phyloP scores from a whole-genome alignment of 2,797 vertebrate genomes.

The Esox lucius region DNA sequence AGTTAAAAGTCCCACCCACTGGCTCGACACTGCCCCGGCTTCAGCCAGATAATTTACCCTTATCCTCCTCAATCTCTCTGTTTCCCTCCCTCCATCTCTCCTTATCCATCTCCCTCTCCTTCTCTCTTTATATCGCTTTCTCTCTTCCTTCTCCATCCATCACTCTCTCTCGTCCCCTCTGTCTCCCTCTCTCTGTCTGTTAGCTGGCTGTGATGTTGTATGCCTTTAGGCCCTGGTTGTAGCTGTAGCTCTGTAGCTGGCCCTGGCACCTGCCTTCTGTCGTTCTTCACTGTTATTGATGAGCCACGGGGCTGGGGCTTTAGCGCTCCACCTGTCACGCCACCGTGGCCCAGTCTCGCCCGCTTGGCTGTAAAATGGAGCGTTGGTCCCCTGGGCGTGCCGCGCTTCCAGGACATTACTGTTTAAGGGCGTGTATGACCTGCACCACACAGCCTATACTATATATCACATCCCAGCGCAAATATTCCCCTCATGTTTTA shows the following conservation, averaged over 20 bases:
- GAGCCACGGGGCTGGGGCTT: constrained; percentile 60
- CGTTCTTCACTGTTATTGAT: constrained; percentile 68
- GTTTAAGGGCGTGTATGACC: constrained; percentile 74
- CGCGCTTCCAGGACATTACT: constrained; percentile 71
- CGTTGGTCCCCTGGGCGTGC: constrained; percentile 66
- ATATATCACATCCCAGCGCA: constrained; percentile 64
- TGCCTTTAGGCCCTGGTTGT: constrained; percentile 60
- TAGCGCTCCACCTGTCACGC: constrained; percentile 69
- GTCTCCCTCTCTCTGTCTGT: not conserved
- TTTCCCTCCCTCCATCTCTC: no score
- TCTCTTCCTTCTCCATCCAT: no score
- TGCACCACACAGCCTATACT: constrained; percentile 50
- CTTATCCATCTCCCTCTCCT: no score
- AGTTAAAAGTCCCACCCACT: no score
- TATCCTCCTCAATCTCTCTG: no score
- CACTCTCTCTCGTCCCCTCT: not conserved
- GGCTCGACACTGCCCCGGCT: no score
- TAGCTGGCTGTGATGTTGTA: constrained; percentile 56
- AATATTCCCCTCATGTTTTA: constrained; percentile 66
- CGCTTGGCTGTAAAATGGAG: constrained; percentile 75
- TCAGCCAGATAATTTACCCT: no score
- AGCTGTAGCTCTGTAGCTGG: constrained; percentile 69
- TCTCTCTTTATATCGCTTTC: not conserved
- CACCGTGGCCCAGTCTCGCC: constrained; percentile 66
- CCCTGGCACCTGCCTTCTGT: constrained; percentile 59